A percentile compares a stretch with the other conserved stretches of the same genome.
These are phyloP conservation scores for Heteronetta atricapilla DNA, from an alignment of 2,113 vertebrate species.

Conservation along the genomic window DNA sequence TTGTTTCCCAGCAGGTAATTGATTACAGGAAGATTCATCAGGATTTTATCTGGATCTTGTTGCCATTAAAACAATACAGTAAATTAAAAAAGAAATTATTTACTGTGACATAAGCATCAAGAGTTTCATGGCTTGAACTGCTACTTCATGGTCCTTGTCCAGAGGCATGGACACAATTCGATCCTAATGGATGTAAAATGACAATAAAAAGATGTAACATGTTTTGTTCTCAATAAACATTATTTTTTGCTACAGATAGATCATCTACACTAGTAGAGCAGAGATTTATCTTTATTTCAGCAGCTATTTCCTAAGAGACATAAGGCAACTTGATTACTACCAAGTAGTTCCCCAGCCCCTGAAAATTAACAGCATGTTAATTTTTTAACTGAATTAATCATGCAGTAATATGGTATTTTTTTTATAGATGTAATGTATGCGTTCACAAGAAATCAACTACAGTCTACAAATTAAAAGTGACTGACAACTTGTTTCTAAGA, in stretches of 20 bases:
- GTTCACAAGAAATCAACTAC: slow-evolving; percentile 55
- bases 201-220: slow-evolving; percentile 66
- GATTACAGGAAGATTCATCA: slow-evolving; percentile 28
- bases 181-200: slow-evolving; percentile 78
- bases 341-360: slow-evolving; percentile 58
- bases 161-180: slow-evolving; percentile 91
- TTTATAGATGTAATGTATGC: slow-evolving; percentile 42
- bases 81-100: slow-evolving; percentile 73
- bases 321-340: slow-evolving; percentile 66
- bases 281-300: slow-evolving; percentile 59
- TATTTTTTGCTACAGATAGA: slow-evolving; percentile 54
- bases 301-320: slow-evolving; percentile 62
- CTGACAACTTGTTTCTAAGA: slow-evolving; percentile 58
- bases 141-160: slow-evolving; percentile 92
- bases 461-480: slow-evolving; percentile 62
- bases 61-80: slow-evolving; percentile 57
- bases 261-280: slow-evolving; percentile 40
- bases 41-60: slow-evolving; percentile 27
- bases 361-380: slow-evolving; percentile 63
- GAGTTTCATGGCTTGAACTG: slow-evolving; percentile 89
- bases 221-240: slow-evolving; percentile 55
- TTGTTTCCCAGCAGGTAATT: neutral
- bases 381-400: slow-evolving; percentile 69
- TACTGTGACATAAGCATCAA: slow-evolving; percentile 88
- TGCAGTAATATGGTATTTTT: slow-evolving; percentile 47